phyloP scores from a whole-genome alignment of 92 coral and sea anemone species.

The Chrysogorgia sp. region DNA sequence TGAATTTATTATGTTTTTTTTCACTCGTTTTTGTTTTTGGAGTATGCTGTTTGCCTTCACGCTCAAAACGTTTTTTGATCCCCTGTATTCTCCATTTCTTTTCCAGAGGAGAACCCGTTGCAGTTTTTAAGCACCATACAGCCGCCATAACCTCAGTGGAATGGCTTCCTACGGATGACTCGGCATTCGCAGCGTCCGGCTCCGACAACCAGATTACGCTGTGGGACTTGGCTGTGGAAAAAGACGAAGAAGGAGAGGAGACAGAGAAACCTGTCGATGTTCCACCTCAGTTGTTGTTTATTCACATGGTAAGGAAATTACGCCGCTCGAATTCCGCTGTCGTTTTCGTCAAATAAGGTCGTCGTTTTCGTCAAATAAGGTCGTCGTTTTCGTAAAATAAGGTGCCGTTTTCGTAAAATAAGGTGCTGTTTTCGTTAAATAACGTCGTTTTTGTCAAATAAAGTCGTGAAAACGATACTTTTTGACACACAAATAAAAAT shows the following conservation, averaged over 20 bases:
- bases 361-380: no score
- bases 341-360: no score
- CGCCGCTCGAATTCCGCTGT: background rate
- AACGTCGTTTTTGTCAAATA: no score
- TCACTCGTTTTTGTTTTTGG: no score
- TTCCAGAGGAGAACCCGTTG: constrained; percentile 87
- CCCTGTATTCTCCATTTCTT: background rate
- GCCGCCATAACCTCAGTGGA: constrained; percentile 91
- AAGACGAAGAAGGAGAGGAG: constrained; percentile 70
- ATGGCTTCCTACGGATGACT: constrained; percentile 91
- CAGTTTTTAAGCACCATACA: constrained; percentile 92
- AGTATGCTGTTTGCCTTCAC: no score
- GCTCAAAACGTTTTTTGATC: background rate
- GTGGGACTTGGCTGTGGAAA: constrained; percentile 97
- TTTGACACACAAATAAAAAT: no score
- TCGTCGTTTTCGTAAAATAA: no score
- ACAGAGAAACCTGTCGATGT: constrained; percentile 86
- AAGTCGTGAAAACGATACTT: no score
- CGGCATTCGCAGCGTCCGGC: constrained; percentile 90
- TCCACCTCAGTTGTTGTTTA: constrained; percentile 90
- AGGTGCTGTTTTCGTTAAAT: no score
- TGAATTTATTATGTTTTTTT: no score
- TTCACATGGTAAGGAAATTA: constrained; percentile 78
- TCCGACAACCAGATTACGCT: constrained; percentile 83
- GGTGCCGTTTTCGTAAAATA: no score